Conservation (phyloP, 2,113 vertebrate species). For the Semicossyphus pulcher region DNA sequence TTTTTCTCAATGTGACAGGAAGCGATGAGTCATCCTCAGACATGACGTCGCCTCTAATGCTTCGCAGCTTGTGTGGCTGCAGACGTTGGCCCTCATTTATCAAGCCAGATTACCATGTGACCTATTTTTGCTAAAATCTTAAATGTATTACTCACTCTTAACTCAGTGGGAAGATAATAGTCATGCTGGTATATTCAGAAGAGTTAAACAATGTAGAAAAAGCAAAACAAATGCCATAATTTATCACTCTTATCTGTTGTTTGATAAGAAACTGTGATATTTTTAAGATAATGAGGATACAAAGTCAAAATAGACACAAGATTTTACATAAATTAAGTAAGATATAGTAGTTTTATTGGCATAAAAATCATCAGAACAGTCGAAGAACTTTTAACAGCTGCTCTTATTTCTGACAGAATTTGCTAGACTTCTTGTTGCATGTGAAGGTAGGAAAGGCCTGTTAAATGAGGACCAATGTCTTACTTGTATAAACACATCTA, state of each 20-base stretch:
- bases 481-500: slow-evolving; percentile 54
- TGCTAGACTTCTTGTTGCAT: no score
- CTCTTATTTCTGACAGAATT: no score
- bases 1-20: slow-evolving; percentile 61
- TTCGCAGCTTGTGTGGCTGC: slow-evolving; percentile 76
- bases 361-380: not conserved
- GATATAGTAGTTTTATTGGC: not conserved
- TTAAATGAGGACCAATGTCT: slow-evolving; percentile 68
- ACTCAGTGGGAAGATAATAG: not conserved
- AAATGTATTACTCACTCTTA: slow-evolving; percentile 6
- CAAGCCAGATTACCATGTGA: slow-evolving; percentile 3
- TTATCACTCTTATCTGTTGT: not conserved
- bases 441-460: slow-evolving; percentile 3
- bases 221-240: not conserved
- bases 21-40: slow-evolving; percentile 59
- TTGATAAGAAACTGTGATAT: not conserved
- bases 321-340: not conserved
- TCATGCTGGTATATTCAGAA: not conserved
- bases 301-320: not conserved
- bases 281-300: not conserved
- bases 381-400: no score
- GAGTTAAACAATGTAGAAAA: not conserved
- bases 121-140: slow-evolving; percentile 5
- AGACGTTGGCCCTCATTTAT: slow-evolving; percentile 81
- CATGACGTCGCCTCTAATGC: slow-evolving; percentile 36